These are phyloP conservation scores for Labroides dimidiatus DNA, from an alignment of 2,797 vertebrate species.

Conservation along the genomic window DNA sequence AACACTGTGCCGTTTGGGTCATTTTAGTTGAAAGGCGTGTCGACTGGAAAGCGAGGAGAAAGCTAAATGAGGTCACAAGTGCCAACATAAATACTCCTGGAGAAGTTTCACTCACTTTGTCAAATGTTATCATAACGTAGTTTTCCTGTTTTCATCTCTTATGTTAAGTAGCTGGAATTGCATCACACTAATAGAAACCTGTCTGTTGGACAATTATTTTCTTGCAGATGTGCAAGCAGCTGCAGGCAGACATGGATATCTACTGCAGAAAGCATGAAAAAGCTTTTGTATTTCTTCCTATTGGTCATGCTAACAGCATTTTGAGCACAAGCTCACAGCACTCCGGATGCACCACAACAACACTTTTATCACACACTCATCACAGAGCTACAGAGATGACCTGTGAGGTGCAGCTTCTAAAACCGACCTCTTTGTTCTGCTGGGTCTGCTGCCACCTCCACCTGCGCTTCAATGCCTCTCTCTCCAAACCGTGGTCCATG, in stretches of 20 bases:
- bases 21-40: no score
- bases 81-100: no score
- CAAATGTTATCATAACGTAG: no score
- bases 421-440: conserved; percentile 97
- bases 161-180: no score
- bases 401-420: neutral
- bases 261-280: neutral
- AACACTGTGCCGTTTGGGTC: no score
- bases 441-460: conserved; percentile 98
- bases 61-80: no score
- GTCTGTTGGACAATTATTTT: conserved; percentile 12
- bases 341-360: neutral
- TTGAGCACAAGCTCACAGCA: neutral
- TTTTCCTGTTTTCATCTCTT: no score
- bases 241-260: neutral
- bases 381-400: neutral
- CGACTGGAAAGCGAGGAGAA: no score
- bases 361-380: neutral
- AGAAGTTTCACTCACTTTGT: no score
- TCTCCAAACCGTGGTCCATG: conserved; percentile 93
- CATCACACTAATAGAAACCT: neutral
- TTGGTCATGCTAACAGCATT: neutral
- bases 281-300: neutral
- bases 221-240: neutral
- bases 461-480: conserved; percentile 90